Base-by-base conservation (phyloP, 2,888 invertebrate genomes). In the Stenoptilia bipunctidactyla region DNA sequence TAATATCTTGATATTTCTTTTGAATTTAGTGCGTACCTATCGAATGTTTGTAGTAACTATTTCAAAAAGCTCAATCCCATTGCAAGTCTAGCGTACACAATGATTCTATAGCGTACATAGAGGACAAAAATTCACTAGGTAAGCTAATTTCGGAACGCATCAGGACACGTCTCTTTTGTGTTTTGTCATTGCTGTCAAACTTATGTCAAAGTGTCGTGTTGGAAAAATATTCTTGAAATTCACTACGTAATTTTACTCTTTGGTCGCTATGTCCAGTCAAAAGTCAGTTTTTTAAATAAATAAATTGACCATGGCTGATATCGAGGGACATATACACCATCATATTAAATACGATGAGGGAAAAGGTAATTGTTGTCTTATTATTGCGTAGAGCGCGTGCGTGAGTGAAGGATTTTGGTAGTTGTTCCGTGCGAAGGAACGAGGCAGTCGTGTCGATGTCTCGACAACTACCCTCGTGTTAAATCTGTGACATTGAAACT, bases 241-340 rank as follows among this genome's bases (percentile, higher is more conserved):
- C 20, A 34, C 13, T 14, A 34, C 14, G 14, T 14, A 14, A 14
- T 34, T 14, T 13, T 34, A 13, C 13, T 34, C 34, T 14, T 14
- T 14, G 14, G 66, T 73, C 73, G 71, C 77, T 82, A 83, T 83
- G 80, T 82, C 79, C 82, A 80, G 71, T 76, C 63, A 72, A 30
- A 30, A 74, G 74, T 80, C 65, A 70, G 61, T 69, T 66, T 69
- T 72, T 66, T 68, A 75, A 77, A 77, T 80, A 80, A 77, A 79
- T 80, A 75, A 76, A 75, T 76, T 72, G 66, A 77, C 69, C 69
- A 84, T 84, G 84, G 83, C 84, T 73, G 84, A 79, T 68, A 67
- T 62, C 66, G 71, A 79, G 66, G 80, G 69, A 76, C 69, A 66
- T 75, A 77, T 74, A 82, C 76, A 80, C 61, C 77, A 66, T 67